Conservation (phyloP, 1,140 invertebrate species). For the Samia ricini region DNA sequence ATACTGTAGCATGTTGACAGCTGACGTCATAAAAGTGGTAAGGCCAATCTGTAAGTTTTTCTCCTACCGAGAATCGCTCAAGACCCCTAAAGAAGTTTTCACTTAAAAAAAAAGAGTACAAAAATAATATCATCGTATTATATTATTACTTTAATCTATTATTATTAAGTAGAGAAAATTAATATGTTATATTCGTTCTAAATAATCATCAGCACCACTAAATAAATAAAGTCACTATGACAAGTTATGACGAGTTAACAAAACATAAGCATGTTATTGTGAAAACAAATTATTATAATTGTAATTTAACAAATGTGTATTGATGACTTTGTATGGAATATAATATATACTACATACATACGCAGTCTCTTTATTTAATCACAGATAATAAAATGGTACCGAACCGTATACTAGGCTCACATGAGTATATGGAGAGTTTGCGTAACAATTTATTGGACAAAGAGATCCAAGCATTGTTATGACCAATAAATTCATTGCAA, state of each 20-base stretch:
- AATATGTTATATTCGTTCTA: background rate
- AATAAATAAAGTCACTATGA: background rate
- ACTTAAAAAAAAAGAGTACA: no score
- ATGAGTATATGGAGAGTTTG: background rate
- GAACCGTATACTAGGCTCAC: no score
- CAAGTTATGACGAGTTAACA: background rate
- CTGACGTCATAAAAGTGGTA: no score
- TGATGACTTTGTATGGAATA: background rate
- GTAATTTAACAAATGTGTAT: background rate
- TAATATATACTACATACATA: background rate
- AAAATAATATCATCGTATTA: no score
- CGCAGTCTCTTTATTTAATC: no score
- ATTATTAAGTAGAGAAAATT: no score
- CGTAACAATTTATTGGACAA: background rate
- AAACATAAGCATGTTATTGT: background rate
- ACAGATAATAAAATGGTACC: constrained; percentile 3
- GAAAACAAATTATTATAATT: constrained; percentile 2
- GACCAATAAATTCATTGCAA: constrained; percentile 14
- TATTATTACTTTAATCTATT: no score
- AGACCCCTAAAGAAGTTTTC: no score
- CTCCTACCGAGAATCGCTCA: no score
- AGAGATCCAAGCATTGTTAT: constrained; percentile 2
- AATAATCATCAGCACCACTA: background rate
- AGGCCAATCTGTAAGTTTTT: no score
- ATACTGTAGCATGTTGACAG: no score